Evolutionary conservation across 2,888 invertebrate genomes (phyloP).

Genomic region (Carpatolechia fugitivella): DNA sequence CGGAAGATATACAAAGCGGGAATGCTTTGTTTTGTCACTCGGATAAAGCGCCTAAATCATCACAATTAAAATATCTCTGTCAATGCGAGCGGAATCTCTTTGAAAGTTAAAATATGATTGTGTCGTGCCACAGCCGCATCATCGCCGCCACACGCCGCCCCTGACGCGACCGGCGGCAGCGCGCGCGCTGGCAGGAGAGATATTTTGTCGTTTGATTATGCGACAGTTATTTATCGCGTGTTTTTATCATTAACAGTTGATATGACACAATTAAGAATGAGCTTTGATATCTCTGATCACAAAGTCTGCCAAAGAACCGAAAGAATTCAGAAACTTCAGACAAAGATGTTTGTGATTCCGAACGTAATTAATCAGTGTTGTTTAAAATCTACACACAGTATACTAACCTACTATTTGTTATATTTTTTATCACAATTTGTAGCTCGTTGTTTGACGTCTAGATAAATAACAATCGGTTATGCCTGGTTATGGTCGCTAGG

Average conservation of each 20-base stretch:
- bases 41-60: constrained; percentile 56
- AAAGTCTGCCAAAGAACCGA: background rate
- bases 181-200: too few relatives aligned
- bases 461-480: too few relatives aligned
- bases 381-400: background rate
- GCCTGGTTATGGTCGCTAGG: too few relatives aligned
- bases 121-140: constrained; percentile 12
- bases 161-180: too few relatives aligned
- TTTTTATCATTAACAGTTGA: constrained; percentile 32
- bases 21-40: constrained; percentile 53
- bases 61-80: constrained; percentile 61
- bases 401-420: too few relatives aligned
- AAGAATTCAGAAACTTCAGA: background rate
- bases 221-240: constrained; percentile 39
- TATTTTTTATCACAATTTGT: too few relatives aligned
- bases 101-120: constrained; percentile 48
- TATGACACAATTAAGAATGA: constrained; percentile 34
- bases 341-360: too few relatives aligned
- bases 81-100: constrained; percentile 52
- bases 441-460: too few relatives aligned
- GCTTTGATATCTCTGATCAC: constrained; percentile 31
- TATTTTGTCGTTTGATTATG: constrained; percentile 30
- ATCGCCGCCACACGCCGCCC: constrained; percentile 5
- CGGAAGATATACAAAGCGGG: constrained; percentile 33
- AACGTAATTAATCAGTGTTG: background rate